Evolutionary conservation across 2,888 invertebrate species (phyloP).

Genomic region (Xestia ashworthii): DNA sequence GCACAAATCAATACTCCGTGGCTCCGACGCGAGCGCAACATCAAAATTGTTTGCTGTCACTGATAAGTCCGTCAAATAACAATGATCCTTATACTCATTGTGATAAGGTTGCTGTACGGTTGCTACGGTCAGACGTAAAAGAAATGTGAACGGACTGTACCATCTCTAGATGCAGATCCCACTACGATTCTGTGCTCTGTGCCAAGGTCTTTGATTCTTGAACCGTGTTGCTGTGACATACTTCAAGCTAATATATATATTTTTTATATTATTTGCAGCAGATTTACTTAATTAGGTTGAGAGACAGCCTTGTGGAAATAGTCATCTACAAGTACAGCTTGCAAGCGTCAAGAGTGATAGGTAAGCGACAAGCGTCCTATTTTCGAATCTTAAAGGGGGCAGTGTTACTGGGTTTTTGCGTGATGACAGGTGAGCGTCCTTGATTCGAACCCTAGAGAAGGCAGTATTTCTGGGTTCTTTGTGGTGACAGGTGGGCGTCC

Average conservation of each 20-base stretch:
- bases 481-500: too few relatives aligned
- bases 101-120: too few relatives aligned
- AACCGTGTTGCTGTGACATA: conserved; percentile 48
- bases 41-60: too few relatives aligned
- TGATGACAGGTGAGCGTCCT: too few relatives aligned
- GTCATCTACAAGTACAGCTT: too few relatives aligned
- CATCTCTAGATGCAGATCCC: background rate
- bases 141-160: background rate
- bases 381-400: background rate
- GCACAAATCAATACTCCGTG: too few relatives aligned
- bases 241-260: conserved; percentile 25
- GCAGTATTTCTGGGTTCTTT: too few relatives aligned
- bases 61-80: too few relatives aligned
- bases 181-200: background rate
- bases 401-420: background rate
- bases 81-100: too few relatives aligned
- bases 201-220: conserved; percentile 29
- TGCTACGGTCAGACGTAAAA: too few relatives aligned
- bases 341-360: background rate
- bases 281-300: background rate
- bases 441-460: too few relatives aligned
- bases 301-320: background rate
- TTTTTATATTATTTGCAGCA: conserved; percentile 5
- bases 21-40: too few relatives aligned
- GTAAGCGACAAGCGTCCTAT: background rate